Conservation (phyloP, 2,113 vertebrate genomes). For the Rhinopithecus roxellana region DNA sequence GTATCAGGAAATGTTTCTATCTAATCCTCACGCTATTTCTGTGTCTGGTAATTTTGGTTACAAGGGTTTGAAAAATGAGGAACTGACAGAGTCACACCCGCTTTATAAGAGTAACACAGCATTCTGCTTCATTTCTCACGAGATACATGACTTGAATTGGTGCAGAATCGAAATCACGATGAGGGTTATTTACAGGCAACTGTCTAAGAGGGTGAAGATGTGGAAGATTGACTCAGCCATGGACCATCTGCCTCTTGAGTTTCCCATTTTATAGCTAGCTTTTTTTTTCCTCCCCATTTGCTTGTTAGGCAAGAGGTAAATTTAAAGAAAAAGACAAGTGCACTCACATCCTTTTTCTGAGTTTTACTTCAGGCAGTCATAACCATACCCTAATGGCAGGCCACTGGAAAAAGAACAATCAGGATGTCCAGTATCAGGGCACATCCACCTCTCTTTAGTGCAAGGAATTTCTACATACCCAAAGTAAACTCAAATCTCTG, state of each 20-base stretch:
- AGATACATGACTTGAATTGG: neutral
- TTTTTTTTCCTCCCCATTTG: neutral
- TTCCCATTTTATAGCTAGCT: neutral
- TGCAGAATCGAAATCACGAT: neutral
- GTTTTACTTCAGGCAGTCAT: neutral
- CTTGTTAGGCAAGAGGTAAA: neutral
- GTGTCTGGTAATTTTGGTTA: slow-evolving; percentile 37
- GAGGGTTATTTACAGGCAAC: neutral
- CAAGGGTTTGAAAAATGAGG: slow-evolving; percentile 63
- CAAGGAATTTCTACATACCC: neutral
- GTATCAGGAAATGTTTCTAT: slow-evolving; percentile 36
- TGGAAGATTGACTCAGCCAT: neutral
- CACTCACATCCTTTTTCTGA: neutral
- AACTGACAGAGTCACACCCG: slow-evolving; percentile 45
- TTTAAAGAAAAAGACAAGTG: neutral
- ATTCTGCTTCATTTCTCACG: neutral
- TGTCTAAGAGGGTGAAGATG: neutral
- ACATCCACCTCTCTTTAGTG: neutral
- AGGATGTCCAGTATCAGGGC: neutral
- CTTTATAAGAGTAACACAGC: neutral
- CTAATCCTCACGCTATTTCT: neutral
- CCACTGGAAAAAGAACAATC: neutral
- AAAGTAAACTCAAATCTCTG: slow-evolving; percentile 7
- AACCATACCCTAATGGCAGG: neutral
- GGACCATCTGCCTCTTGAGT: neutral